A percentile compares a stretch with the other conserved stretches of the same genome.
phyloP scores from a whole-genome alignment of 2,888 invertebrate genomes.

The Hartigia nigra region DNA sequence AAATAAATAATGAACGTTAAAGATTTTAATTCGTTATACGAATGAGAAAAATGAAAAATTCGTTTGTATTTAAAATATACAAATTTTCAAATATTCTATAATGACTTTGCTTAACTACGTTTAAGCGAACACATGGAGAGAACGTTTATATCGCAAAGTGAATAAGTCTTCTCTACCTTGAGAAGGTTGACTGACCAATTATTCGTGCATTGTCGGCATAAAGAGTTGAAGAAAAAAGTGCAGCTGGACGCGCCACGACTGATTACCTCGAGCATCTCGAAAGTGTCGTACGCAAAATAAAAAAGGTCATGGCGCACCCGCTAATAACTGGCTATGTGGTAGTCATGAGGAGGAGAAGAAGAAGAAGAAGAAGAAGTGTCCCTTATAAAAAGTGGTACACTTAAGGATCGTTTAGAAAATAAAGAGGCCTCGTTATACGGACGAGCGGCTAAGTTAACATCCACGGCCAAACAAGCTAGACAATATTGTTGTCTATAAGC shows the following conservation, averaged over 20 bases:
- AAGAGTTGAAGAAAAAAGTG: not conserved
- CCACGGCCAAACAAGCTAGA: not conserved
- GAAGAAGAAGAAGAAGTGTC: not conserved
- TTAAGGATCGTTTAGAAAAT: slow-evolving; percentile 7
- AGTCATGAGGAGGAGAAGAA: not conserved
- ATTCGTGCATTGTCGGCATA: not conserved
- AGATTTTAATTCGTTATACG: not conserved
- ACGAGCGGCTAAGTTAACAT: not conserved
- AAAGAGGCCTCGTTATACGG: slow-evolving; percentile 7
- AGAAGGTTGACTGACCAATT: not conserved
- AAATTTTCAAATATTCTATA: no score
- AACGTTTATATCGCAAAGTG: not conserved
- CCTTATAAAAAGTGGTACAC: slow-evolving; percentile 7
- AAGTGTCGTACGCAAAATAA: slow-evolving; percentile 1
- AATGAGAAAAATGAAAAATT: not conserved
- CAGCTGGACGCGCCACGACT: not conserved
- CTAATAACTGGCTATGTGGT: not conserved
- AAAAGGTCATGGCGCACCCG: not conserved
- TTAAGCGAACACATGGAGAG: no score
- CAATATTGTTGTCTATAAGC: not conserved
- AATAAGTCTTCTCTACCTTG: not conserved
- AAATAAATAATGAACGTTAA: no score
- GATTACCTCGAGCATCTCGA: not conserved
- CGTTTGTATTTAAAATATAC: not conserved
- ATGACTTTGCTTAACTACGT: no score